Percentiles rank a stretch among this genome's conserved stretches.
These are phyloP conservation scores for Schizopygopsis malacanthus DNA, from an alignment of 2,797 vertebrate species.

Conservation along the genomic window DNA sequence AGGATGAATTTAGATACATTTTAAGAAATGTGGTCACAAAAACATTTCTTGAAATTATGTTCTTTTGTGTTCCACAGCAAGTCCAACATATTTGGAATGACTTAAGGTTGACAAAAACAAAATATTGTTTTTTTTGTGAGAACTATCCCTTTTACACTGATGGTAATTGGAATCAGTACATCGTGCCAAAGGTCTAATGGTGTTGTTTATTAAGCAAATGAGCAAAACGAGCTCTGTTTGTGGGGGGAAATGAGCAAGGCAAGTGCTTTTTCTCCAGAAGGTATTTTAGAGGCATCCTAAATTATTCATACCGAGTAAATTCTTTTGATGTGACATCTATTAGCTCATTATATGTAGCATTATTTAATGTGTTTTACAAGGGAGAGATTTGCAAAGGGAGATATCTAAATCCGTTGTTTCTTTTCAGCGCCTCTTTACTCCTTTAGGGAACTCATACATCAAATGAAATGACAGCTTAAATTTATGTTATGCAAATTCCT, in stretches of 20 bases:
- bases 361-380: slow-evolving; percentile 57
- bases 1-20: neutral
- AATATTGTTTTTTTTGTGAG: neutral
- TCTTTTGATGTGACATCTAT: slow-evolving; percentile 72
- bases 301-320: slow-evolving; percentile 74
- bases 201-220: slow-evolving; percentile 62
- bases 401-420: neutral
- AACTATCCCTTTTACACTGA: slow-evolving; percentile 4
- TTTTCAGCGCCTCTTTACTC: slow-evolving; percentile 51
- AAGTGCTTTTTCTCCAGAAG: slow-evolving; percentile 61
- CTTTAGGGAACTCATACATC: slow-evolving; percentile 17
- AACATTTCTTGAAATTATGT: neutral
- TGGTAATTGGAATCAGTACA: slow-evolving; percentile 40
- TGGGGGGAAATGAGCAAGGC: slow-evolving; percentile 50
- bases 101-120: neutral
- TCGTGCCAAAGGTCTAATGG: slow-evolving; percentile 52
- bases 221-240: slow-evolving; percentile 50
- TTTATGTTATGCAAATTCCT: slow-evolving; percentile 53
- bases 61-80: neutral
- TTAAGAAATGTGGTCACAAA: neutral
- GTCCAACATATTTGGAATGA: neutral
- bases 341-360: slow-evolving; percentile 68
- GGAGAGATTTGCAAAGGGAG: slow-evolving; percentile 20
- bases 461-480: slow-evolving; percentile 19
- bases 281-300: slow-evolving; percentile 66